These are phyloP conservation scores for Hyppa rectilinea DNA, from an alignment of 2,888 invertebrate genomes.

Conservation along the genomic window DNA sequence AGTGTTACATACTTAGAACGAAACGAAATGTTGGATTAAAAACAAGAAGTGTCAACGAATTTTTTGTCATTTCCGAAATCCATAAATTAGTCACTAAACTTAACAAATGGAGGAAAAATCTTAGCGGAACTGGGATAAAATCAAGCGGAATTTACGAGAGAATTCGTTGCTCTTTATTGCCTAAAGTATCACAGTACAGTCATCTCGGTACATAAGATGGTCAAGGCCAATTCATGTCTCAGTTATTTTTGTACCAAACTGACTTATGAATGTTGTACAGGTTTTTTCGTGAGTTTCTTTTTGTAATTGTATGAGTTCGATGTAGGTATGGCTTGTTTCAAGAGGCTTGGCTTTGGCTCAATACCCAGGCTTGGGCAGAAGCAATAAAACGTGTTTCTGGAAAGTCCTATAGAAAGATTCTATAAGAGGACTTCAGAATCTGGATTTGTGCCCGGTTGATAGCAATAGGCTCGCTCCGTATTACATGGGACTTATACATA, in stretches of 20 bases:
- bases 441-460: no score
- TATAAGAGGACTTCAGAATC: no score
- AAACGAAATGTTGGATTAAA: background rate
- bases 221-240: conserved; percentile 58
- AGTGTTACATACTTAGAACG: conserved; percentile 1
- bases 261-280: conserved; percentile 42
- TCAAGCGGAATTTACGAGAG: conserved; percentile 30
- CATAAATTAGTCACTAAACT: background rate
- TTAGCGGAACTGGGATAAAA: conserved; percentile 2
- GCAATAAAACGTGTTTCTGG: background rate
- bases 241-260: conserved; percentile 57
- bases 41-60: conserved; percentile 2
- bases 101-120: background rate
- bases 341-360: background rate
- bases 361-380: background rate
- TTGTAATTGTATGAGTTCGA: conserved; percentile 19
- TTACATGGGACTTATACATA: no score
- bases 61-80: background rate
- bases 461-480: no score
- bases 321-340: conserved; percentile 3
- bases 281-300: conserved; percentile 34
- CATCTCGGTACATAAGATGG: conserved; percentile 44
- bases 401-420: no score
- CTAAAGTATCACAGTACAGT: conserved; percentile 50
- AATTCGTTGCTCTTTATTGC: conserved; percentile 41